Base-by-base conservation (phyloP, 2,888 invertebrate genomes). In the Limnephilus lunatus region DNA sequence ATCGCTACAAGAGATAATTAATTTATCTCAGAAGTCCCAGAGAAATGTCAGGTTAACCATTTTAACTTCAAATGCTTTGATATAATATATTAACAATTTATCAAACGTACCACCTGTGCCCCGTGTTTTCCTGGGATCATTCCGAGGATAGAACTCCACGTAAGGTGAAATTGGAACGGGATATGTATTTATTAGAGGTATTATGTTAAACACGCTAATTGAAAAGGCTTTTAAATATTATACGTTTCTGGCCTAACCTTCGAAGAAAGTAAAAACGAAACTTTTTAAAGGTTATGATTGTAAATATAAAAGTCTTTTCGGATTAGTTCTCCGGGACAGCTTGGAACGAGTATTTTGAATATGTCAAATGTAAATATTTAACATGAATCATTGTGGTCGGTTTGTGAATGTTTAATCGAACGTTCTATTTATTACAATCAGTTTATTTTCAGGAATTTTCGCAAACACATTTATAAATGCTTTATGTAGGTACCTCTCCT, bases 11-110 rank as follows among this genome's bases (percentile, higher is more conserved):
- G 32, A 83, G 35, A 83, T 83, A 83, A 83, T 83, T 83, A 83
- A 83, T 83, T 83, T 83, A 83, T 25, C 83, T n/a, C 68, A 9
- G 68, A 68, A 68, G 35, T 83, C 35, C 83, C 32, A 83, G 83
- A 83, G 83, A 83, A 83, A 83, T 83, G 35, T 7, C 25, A 39
- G 83, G 35, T 83, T 83, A 32, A 83, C 32, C 35, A 83, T 83
- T 83, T 32, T 11, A 83, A 35, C 83, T 83, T 83, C 35, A 32
- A 15, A 83, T 39, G 83, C 83, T 83, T 83, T 83, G 35, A 35
- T 11, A 83, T 35, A 68, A 68, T 68, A 68, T 68, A 25, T 25
- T 35, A 25, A 31, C 35, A 83, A 83, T 83, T 83, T 35, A 83
- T 83, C 35, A 83, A 19, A 25, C n/a, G n/a, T n/a, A 35, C 83